Base-by-base conservation (phyloP, 2,797 vertebrate species). In the Argyrosomus regius region DNA sequence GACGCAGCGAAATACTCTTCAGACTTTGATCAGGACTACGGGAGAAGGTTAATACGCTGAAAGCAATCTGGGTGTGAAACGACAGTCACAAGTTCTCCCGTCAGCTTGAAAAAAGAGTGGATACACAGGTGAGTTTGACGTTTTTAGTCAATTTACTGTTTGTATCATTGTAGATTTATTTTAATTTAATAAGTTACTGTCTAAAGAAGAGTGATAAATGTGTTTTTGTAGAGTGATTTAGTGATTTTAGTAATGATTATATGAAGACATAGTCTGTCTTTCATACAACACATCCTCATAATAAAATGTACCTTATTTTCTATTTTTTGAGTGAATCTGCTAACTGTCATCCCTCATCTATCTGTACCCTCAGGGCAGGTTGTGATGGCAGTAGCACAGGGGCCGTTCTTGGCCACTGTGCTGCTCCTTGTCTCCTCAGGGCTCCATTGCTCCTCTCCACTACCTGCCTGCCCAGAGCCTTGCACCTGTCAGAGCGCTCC, bases 21-120 rank as follows among this genome's bases (percentile, higher is more conserved):
- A 95, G 95, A 96, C 94, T 95, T 96, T 95, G 95, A 88, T 89
- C 94, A 80, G 89, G 75, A 66, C 39, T 50, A 59, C 64, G 52
- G 41, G 65, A 85, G 81, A 87, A 69, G 74, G 81, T 49, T 43
- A 61, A 57, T 53, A 46, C 4, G 3, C 45, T 56, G 50, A 70
- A 18, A 11, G 31, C 12, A 1, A 6, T 52, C 41, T 1, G 24
- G 45, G 20, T 50, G 77, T 72, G 26, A 68, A 56, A 71, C 63
- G 50, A 63, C 10, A 67, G 85, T 89, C 81, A 83, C 85, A 82
- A 77, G 84, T 61, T 80, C 72, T 84, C 48, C 75, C 60, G 49
- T 49, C 12, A 71, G 54, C 48, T 50, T 10, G 16, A 18, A 9
- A 41, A 39, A 41, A 68, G 61, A 72, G 69, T 16, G n/a, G 53